Percentiles rank a stretch among this genome's conserved stretches.
These are phyloP conservation scores for Babylonia areolata DNA, from an alignment of 1,140 invertebrate genomes.

Conservation along the genomic window DNA sequence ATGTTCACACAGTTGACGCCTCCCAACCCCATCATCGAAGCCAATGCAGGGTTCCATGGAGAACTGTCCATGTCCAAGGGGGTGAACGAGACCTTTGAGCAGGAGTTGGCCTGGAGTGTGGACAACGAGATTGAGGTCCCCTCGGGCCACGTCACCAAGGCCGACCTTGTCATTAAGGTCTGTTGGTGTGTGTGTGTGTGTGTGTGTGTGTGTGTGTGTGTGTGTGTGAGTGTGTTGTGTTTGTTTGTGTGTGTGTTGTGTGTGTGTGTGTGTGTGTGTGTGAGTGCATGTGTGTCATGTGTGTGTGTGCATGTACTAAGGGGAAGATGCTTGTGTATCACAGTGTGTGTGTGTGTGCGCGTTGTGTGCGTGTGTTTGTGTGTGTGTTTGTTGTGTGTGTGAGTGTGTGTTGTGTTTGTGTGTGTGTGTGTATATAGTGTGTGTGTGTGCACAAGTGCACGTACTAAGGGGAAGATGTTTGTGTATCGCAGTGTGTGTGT, in stretches of 20 bases:
- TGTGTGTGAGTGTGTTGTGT: slow-evolving; percentile 7
- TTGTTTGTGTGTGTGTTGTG: too few species aligned
- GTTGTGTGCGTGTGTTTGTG: too few species aligned
- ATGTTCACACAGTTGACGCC: slow-evolving; percentile 52
- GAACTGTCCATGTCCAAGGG: slow-evolving; percentile 75
- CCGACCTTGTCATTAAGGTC: slow-evolving; percentile 76
- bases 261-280: not conserved
- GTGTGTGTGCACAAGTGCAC: too few species aligned
- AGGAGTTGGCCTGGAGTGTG: slow-evolving; percentile 77
- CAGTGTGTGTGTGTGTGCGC: too few species aligned
- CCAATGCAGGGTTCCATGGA: slow-evolving; percentile 77
- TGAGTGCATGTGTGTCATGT: too few species aligned
- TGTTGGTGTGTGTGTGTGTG: not conserved
- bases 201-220: not conserved
- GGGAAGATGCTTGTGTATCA: too few species aligned
- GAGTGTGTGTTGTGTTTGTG: too few species aligned
- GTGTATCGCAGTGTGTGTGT: too few species aligned
- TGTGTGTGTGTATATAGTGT: too few species aligned
- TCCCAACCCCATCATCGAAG: slow-evolving; percentile 75
- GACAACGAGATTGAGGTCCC: slow-evolving; percentile 77
- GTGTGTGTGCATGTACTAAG: too few species aligned
- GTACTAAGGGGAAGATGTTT: too few species aligned
- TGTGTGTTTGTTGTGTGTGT: too few species aligned
- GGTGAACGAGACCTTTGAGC: slow-evolving; percentile 75
- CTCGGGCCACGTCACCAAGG: slow-evolving; percentile 73